Conservation (phyloP, 2,888 invertebrate species). For the Microdon myrmicae region DNA sequence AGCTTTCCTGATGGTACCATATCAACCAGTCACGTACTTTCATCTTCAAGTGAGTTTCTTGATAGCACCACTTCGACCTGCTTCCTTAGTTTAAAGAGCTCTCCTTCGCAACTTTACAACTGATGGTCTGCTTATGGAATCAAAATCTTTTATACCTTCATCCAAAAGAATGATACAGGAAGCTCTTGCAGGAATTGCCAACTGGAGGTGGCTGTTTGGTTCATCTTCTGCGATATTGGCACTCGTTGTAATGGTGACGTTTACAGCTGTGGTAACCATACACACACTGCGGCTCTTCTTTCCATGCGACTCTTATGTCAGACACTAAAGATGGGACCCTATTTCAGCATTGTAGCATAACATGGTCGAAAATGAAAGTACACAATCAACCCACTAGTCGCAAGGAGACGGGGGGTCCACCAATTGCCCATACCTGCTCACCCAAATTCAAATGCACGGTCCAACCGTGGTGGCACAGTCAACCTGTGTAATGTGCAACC, state of each 20-base stretch:
- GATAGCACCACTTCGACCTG: constrained; percentile 11
- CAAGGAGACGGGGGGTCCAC: neutral
- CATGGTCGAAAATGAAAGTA: constrained; percentile 46
- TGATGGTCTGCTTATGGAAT: constrained; percentile 36
- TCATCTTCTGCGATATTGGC: constrained; percentile 7
- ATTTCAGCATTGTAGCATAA: constrained; percentile 40
- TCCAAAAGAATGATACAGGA: constrained; percentile 28
- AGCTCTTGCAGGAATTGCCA: constrained; percentile 20
- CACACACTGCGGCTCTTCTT: constrained; percentile 21
- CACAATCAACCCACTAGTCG: neutral
- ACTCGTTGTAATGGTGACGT: constrained; percentile 2
- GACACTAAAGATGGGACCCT: constrained; percentile 33
- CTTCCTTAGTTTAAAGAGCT: constrained; percentile 22
- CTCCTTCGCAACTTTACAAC: constrained; percentile 34
- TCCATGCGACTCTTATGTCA: constrained; percentile 34
- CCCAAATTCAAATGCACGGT: constrained; percentile 27
- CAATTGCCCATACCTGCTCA: constrained; percentile 17
- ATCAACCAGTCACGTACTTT: constrained; percentile 32
- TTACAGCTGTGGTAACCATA: neutral
- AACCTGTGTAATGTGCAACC: no score
- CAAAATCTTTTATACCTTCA: constrained; percentile 51
- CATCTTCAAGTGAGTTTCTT: constrained; percentile 26
- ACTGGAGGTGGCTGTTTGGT: constrained; percentile 31
- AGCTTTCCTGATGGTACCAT: constrained; percentile 14
- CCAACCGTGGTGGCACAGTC: neutral